Evolutionary conservation across 1,140 invertebrate species (phyloP).

Genomic region (Drosophila kanapiae): DNA sequence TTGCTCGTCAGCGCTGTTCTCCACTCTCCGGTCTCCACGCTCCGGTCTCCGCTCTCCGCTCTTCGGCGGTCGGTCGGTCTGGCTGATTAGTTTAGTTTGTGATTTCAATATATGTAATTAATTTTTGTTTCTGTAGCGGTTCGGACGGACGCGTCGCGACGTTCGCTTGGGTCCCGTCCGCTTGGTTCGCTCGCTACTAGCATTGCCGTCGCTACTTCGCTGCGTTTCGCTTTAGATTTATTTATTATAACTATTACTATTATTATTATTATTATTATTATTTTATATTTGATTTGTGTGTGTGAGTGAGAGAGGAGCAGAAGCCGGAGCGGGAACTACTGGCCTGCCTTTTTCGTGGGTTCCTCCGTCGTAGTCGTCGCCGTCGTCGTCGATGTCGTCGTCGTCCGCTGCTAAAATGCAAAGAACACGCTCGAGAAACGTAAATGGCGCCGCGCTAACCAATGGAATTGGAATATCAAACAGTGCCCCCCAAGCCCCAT

Average conservation of each 20-base stretch:
- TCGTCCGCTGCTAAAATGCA: conserved; percentile 41
- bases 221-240: conserved; percentile 19
- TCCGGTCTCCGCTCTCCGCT: conserved; percentile 10
- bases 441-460: conserved; percentile 54
- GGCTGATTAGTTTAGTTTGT: conserved; percentile 82
- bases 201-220: conserved; percentile 33
- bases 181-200: conserved; percentile 20
- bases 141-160: conserved; percentile 73
- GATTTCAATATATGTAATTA: conserved; percentile 81
- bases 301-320: conserved; percentile 25
- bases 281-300: conserved; percentile 19
- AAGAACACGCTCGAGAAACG: conserved; percentile 52
- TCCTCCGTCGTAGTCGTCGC: not conserved
- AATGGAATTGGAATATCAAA: conserved; percentile 55
- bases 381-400: not conserved
- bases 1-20: conserved; percentile 19
- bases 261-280: conserved; percentile 17
- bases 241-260: conserved; percentile 24
- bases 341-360: conserved; percentile 19
- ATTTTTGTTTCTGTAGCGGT: conserved; percentile 80
- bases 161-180: conserved; percentile 56
- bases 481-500: conserved; percentile 43
- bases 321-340: conserved; percentile 12
- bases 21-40: conserved; percentile 6
- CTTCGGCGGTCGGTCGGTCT: conserved; percentile 47